Conservation (phyloP, 2,888 invertebrate species). For the Steromphala cineraria region DNA sequence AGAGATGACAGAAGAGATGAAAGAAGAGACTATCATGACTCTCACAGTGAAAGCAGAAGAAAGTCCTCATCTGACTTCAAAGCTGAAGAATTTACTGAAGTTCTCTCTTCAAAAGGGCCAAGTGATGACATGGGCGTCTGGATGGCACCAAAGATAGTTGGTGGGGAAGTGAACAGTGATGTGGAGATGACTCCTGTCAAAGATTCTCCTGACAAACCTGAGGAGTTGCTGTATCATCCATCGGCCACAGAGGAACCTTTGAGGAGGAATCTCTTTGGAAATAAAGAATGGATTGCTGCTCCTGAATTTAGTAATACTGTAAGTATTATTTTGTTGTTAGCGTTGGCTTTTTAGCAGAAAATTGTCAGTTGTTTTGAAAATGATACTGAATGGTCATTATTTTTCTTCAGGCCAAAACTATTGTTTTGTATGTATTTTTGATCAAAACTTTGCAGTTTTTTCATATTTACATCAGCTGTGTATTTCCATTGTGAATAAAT, state of each 20-base stretch:
- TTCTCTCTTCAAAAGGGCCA: neutral
- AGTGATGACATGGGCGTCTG: neutral
- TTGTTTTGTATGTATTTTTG: too few relatives aligned
- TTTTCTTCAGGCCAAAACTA: too few relatives aligned
- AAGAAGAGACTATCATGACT: neutral
- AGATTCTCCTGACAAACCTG: neutral
- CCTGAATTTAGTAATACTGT: too few relatives aligned
- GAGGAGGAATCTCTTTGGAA: neutral
- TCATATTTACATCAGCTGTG: too few relatives aligned
- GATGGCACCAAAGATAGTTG: constrained; percentile 1
- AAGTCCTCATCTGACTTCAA: neutral
- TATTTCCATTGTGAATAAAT: too few relatives aligned
- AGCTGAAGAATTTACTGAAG: too few relatives aligned
- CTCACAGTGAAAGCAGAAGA: neutral
- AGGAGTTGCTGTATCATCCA: neutral
- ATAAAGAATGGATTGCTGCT: neutral
- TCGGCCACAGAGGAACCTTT: neutral
- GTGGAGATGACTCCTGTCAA: constrained; percentile 9
- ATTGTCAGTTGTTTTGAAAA: too few relatives aligned
- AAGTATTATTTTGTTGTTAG: too few relatives aligned
- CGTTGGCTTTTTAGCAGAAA: too few relatives aligned
- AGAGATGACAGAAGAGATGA: neutral
- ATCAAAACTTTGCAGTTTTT: too few relatives aligned
- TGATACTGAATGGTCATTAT: too few relatives aligned
- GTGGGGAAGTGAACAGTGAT: neutral